Conservation (phyloP, 1,140 invertebrate species). For the Galendromus occidentalis region DNA sequence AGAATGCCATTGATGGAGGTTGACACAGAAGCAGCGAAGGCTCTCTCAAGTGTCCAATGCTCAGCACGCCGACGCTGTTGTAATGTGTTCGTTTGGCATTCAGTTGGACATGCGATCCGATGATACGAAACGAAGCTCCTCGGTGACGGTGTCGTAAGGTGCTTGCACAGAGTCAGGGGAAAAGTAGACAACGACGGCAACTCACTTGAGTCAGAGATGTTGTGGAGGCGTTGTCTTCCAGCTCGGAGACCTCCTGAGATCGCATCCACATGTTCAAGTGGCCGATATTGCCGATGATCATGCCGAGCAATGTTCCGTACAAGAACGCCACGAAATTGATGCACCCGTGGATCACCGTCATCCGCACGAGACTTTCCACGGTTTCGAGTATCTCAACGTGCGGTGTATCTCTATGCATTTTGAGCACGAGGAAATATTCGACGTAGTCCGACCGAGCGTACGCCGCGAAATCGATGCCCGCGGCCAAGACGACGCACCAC, state of each 20-base stretch:
- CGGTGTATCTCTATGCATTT: background rate
- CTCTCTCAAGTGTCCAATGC: too few relatives aligned
- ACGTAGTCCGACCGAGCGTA: background rate
- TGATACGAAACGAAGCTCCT: too few relatives aligned
- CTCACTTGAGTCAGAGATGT: background rate
- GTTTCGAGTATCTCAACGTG: background rate
- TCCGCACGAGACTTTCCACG: background rate
- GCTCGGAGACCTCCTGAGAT: background rate
- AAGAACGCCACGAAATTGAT: conserved; percentile 1
- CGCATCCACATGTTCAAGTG: conserved; percentile 9
- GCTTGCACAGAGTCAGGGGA: too few relatives aligned
- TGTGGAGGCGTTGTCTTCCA: background rate
- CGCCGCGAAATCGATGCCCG: background rate
- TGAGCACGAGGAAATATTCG: background rate
- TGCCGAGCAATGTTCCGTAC: background rate
- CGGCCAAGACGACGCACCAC: background rate
- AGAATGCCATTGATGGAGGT: too few relatives aligned
- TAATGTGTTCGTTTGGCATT: too few relatives aligned
- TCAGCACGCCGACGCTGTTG: too few relatives aligned
- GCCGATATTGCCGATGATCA: background rate
- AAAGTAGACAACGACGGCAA: background rate
- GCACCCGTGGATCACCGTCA: background rate
- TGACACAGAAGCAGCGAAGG: too few relatives aligned
- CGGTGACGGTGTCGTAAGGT: too few relatives aligned
- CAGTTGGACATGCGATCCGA: too few relatives aligned